These are phyloP conservation scores for Seira ritae DNA, from an alignment of 2,888 invertebrate genomes.

Conservation along the genomic window DNA sequence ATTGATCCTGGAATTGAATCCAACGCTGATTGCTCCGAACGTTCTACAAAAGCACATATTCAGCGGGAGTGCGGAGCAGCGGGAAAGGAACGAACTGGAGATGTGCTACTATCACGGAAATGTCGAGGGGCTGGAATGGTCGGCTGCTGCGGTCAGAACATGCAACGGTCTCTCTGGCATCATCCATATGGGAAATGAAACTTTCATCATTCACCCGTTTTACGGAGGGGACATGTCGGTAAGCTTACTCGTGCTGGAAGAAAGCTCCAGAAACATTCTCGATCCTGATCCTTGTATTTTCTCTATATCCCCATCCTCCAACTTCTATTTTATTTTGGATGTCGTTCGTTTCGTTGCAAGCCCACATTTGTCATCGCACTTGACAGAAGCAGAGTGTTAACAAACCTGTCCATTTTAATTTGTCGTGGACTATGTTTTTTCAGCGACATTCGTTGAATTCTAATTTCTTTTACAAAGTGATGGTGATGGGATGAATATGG, in stretches of 20 bases:
- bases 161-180: slow-evolving; percentile 98
- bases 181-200: slow-evolving; percentile 98
- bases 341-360: no score
- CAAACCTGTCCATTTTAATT: no score
- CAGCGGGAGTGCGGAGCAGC: slow-evolving; percentile 87
- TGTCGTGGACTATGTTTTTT: no score
- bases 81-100: slow-evolving; percentile 78
- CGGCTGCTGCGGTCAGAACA: slow-evolving; percentile 97
- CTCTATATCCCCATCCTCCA: no score
- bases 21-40: slow-evolving; percentile 88
- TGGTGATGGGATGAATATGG: no score
- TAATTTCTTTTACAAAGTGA: no score
- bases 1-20: slow-evolving; percentile 96
- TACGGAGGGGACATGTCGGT: slow-evolving; percentile 97
- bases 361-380: not conserved
- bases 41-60: slow-evolving; percentile 93
- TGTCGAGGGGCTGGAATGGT: slow-evolving; percentile 97
- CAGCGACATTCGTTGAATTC: no score
- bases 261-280: no score
- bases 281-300: no score
- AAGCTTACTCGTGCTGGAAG: slow-evolving; percentile 79
- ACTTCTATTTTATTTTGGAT: no score
- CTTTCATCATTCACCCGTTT: slow-evolving; percentile 98
- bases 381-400: not conserved
- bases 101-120: slow-evolving; percentile 99